phyloP scores from a whole-genome alignment of 2,113 vertebrate species.

The Vulpes lagopus region DNA sequence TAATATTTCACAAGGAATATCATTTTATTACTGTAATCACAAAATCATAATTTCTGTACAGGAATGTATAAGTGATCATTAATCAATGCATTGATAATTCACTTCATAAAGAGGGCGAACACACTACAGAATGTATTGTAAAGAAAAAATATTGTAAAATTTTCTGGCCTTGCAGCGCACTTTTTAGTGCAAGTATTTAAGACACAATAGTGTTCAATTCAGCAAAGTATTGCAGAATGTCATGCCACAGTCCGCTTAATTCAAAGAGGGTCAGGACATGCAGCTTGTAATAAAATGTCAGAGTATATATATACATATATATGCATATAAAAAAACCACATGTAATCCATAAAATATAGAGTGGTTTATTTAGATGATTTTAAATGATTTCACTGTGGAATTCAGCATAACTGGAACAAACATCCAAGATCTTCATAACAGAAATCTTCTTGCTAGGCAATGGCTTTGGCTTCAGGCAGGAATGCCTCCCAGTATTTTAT shows the following conservation, averaged over 20 bases:
- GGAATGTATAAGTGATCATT: slow-evolving; percentile 93
- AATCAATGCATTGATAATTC: slow-evolving; percentile 87
- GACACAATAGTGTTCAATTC: slow-evolving; percentile 91
- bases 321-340: slow-evolving; percentile 86
- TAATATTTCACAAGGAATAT: slow-evolving; percentile 90
- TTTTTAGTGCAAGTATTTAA: slow-evolving; percentile 89
- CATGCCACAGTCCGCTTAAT: slow-evolving; percentile 90
- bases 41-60: slow-evolving; percentile 92
- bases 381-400: slow-evolving; percentile 88
- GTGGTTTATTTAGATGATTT: slow-evolving; percentile 92
- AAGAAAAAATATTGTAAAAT: slow-evolving; percentile 88
- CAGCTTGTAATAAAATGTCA: slow-evolving; percentile 90
- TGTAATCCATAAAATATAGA: slow-evolving; percentile 92
- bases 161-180: slow-evolving; percentile 89
- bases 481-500: slow-evolving; percentile 99
- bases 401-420: slow-evolving; percentile 86
- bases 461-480: slow-evolving; percentile 99
- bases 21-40: slow-evolving; percentile 96
- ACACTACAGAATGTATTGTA: slow-evolving; percentile 87
- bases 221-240: slow-evolving; percentile 91
- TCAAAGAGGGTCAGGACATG: slow-evolving; percentile 87
- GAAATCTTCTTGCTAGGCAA: slow-evolving; percentile 91
- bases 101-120: slow-evolving; percentile 88
- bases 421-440: slow-evolving; percentile 83
- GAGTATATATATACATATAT: slow-evolving; percentile 23